Conservation (phyloP, 2,113 vertebrate genomes). For the Podarcis muralis region DNA sequence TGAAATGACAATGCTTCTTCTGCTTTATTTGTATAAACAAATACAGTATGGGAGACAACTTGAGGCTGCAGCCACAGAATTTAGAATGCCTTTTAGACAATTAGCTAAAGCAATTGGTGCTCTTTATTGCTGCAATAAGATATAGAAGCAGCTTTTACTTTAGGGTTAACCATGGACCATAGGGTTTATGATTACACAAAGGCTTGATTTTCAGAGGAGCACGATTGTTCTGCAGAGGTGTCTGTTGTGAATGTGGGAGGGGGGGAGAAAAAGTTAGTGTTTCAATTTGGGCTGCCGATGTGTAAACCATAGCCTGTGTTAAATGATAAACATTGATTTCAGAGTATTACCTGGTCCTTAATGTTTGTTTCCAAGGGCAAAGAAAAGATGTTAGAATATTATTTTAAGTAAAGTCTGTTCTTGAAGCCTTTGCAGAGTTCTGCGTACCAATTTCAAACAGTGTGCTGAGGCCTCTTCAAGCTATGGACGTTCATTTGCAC, state of each 20-base stretch:
- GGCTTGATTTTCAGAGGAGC: neutral
- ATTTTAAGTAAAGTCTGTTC: neutral
- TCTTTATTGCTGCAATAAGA: neutral
- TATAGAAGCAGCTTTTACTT: neutral
- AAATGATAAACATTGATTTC: neutral
- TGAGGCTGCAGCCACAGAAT: neutral
- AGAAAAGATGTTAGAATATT: neutral
- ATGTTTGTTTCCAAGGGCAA: neutral
- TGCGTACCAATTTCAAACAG: slow-evolving; percentile 34
- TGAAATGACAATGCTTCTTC: neutral
- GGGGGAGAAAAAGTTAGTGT: neutral
- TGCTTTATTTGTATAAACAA: neutral
- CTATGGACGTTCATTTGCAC: neutral
- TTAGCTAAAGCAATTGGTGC: neutral
- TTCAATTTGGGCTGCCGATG: neutral
- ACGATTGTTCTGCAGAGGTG: neutral
- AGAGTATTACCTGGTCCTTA: neutral
- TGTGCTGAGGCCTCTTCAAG: neutral
- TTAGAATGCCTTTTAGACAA: neutral
- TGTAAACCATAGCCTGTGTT: neutral
- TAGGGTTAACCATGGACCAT: neutral
- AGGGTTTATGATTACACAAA: neutral
- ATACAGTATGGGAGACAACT: neutral
- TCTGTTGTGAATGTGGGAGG: neutral
- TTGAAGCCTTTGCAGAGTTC: slow-evolving; percentile 11